Percentiles rank a stretch among this genome's conserved stretches.
Evolutionary conservation across 2,113 vertebrate species (phyloP).

Genomic region (Coryphaenoides rupestris): DNA sequence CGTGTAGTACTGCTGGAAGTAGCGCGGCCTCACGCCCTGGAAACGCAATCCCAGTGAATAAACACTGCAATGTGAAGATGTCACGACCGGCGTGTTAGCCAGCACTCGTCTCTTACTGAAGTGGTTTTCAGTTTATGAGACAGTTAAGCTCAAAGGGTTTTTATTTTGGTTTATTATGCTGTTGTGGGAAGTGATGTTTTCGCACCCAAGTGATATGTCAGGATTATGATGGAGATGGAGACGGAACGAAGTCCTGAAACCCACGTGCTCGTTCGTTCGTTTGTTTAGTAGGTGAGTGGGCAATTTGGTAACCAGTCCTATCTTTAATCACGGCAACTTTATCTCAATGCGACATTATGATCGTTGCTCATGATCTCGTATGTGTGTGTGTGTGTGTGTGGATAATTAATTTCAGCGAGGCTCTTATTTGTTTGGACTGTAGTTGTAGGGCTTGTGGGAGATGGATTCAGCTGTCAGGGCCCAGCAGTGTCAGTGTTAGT

Average conservation of each 20-base stretch:
- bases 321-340: no score
- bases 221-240: slow-evolving; percentile 38
- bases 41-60: background rate
- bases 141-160: slow-evolving; percentile 18
- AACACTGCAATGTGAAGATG: background rate
- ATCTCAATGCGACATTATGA: no score
- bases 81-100: slow-evolving; percentile 1
- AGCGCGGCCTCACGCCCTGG: no score
- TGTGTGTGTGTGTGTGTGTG: slow-evolving; percentile 27
- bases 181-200: slow-evolving; percentile 26
- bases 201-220: slow-evolving; percentile 31
- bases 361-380: background rate
- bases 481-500: slow-evolving; percentile 51
- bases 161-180: slow-evolving; percentile 42
- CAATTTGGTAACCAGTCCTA: no score
- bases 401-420: slow-evolving; percentile 50
- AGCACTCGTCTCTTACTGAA: slow-evolving; percentile 8
- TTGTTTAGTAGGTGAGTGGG: no score
- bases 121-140: slow-evolving; percentile 20
- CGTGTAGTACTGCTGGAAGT: no score
- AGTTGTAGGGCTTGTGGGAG: slow-evolving; percentile 57
- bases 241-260: slow-evolving; percentile 18
- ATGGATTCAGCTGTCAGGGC: slow-evolving; percentile 67
- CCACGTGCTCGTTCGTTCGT: background rate
- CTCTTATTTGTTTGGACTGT: slow-evolving; percentile 59